Conservation (phyloP, 2,113 vertebrate genomes). For the Etheostoma spectabile region DNA sequence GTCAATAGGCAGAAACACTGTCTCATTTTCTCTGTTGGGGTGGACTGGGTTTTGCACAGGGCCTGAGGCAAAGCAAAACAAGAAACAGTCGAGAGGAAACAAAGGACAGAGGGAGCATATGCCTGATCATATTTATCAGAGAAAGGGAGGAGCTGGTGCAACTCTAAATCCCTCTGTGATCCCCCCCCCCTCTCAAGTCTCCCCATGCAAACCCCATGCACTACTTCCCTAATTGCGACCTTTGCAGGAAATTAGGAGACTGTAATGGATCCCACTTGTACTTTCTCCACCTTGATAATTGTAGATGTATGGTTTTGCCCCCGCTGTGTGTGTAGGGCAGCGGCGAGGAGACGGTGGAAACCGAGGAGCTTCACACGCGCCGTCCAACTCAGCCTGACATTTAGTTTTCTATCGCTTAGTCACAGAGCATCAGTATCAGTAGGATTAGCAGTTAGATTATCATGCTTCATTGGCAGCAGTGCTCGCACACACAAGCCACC, state of each 20-base stretch:
- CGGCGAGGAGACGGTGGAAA: neutral
- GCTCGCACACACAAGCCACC: neutral
- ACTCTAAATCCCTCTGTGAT: conserved; percentile 40
- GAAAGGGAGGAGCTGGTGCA: conserved; percentile 18
- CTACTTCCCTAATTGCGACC: conserved; percentile 53
- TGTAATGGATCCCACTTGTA: conserved; percentile 63
- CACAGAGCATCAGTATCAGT: conserved; percentile 36
- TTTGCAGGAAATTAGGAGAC: conserved; percentile 58
- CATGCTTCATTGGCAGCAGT: conserved; percentile 38
- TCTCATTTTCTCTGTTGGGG: conserved; percentile 65
- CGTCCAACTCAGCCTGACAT: conserved; percentile 27
- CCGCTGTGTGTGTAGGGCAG: conserved; percentile 22
- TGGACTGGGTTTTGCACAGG: conserved; percentile 39
- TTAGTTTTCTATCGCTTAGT: conserved; percentile 57
- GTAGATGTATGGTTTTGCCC: conserved; percentile 16
- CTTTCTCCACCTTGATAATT: conserved; percentile 58
- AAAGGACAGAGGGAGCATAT: conserved; percentile 34
- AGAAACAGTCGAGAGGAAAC: conserved; percentile 60
- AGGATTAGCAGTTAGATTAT: conserved; percentile 65
- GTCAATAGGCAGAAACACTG: conserved; percentile 72
- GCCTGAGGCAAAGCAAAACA: conserved; percentile 60
- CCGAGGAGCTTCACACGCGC: conserved; percentile 15
- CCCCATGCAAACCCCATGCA: conserved; percentile 10
- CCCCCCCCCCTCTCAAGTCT: conserved; percentile 22
- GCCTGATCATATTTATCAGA: conserved; percentile 54